Evolutionary conservation across 2,797 vertebrate species (phyloP).

Genomic region (Alauda arvensis): DNA sequence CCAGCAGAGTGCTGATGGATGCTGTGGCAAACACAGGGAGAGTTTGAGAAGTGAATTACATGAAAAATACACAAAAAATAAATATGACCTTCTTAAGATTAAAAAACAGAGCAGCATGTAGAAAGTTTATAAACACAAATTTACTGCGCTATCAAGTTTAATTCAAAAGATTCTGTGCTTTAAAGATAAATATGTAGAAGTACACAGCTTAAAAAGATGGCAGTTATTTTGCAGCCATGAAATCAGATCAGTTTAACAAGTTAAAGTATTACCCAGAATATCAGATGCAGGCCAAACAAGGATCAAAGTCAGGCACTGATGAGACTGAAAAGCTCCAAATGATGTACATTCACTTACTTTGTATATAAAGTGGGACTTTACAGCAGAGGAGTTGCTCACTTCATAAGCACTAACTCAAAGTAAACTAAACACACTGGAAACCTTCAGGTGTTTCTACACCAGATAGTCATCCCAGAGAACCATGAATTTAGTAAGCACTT

Average conservation of each 20-base stretch:
- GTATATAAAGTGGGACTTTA: neutral
- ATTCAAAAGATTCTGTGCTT: neutral
- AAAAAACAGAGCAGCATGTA: neutral
- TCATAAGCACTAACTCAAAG: neutral
- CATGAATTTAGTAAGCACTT: neutral
- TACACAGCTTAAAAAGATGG: neutral
- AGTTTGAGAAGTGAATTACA: neutral
- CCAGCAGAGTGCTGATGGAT: accelerated
- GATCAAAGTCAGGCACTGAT: neutral
- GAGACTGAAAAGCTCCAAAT: neutral
- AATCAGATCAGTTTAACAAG: neutral
- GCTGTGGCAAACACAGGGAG: neutral
- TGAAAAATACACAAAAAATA: neutral
- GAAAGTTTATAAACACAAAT: neutral
- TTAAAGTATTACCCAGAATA: neutral
- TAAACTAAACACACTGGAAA: neutral
- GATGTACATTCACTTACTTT: neutral
- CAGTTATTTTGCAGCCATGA: neutral
- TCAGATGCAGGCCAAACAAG: neutral
- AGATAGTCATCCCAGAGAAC: neutral
- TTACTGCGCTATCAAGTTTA: neutral
- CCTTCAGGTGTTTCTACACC: neutral
- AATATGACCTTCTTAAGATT: neutral
- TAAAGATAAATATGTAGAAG: neutral
- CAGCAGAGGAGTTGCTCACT: neutral